phyloP scores from a whole-genome alignment of 2,113 vertebrate species.

The Atherinomorus stipes region DNA sequence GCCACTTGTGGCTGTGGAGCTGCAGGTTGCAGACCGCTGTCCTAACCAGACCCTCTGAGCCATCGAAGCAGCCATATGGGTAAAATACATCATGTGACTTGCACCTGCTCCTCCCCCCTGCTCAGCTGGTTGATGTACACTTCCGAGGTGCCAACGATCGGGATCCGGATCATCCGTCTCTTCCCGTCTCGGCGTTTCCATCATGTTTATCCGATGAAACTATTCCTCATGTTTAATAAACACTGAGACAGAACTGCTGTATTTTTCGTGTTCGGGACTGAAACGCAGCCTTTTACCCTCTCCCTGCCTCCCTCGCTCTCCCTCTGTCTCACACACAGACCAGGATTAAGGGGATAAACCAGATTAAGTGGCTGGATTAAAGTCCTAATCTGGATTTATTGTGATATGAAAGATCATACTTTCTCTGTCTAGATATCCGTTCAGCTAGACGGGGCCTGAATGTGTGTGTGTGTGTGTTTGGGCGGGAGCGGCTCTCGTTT shows the following conservation, averaged over 20 bases:
- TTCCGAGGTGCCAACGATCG: not conserved
- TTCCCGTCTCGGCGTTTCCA: conserved; percentile 30
- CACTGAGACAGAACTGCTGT: conserved; percentile 48
- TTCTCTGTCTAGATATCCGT: conserved; percentile 49
- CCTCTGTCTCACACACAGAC: conserved; percentile 28
- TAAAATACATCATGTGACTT: too few relatives aligned
- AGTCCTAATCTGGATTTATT: conserved; percentile 71
- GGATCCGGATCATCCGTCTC: conserved; percentile 25
- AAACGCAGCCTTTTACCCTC: not conserved
- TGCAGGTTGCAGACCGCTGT: too few relatives aligned
- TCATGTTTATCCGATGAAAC: conserved; percentile 55
- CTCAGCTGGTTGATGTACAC: too few relatives aligned
- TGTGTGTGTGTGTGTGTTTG: conserved; percentile 25
- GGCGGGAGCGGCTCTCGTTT: not conserved
- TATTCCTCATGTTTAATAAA: conserved; percentile 71
- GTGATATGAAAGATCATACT: conserved; percentile 59
- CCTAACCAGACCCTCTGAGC: too few relatives aligned
- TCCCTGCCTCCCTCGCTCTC: not conserved
- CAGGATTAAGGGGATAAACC: conserved; percentile 63
- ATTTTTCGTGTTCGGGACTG: conserved; percentile 46
- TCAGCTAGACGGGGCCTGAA: conserved; percentile 5
- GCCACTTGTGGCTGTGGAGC: too few relatives aligned
- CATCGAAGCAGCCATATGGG: too few relatives aligned
- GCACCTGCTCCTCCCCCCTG: too few relatives aligned
- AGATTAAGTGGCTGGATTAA: conserved; percentile 73